These are phyloP conservation scores for Calameuta filiformis DNA, from an alignment of 2,888 invertebrate species.

Conservation along the genomic window DNA sequence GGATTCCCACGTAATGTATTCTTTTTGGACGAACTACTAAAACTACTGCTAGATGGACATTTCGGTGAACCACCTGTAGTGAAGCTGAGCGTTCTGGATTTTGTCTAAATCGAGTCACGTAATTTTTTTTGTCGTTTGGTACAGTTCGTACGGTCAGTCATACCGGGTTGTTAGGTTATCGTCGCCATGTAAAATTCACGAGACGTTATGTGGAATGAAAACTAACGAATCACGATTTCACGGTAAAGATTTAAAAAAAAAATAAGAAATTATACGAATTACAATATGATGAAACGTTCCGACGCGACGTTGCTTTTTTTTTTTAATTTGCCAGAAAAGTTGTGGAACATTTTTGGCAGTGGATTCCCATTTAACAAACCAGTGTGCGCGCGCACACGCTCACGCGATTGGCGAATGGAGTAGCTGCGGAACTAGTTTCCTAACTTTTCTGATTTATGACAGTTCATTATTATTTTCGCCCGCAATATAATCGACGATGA, in stretches of 20 bases:
- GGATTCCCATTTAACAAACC: conserved; percentile 1
- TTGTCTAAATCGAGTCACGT: not conserved
- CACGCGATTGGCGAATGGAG: conserved; percentile 49
- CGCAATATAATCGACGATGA: conserved; percentile 50
- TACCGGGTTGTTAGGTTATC: not conserved
- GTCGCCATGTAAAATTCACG: not conserved
- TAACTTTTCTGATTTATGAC: conserved; percentile 63
- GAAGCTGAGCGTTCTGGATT: not conserved
- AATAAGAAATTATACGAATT: not conserved
- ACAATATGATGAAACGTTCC: not conserved
- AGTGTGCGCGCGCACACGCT: conserved; percentile 29
- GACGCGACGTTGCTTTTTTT: not conserved
- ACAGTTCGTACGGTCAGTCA: not conserved
- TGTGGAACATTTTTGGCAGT: conserved; percentile 53
- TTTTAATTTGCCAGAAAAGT: conserved; percentile 53
- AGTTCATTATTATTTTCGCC: conserved; percentile 65
- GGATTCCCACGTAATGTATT: not conserved
- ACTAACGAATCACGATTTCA: not conserved
- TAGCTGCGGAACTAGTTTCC: conserved; percentile 57
- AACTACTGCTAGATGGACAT: not conserved
- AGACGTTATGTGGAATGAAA: not conserved
- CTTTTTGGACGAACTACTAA: not conserved
- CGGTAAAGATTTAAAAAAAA: not conserved
- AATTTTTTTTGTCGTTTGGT: not conserved
- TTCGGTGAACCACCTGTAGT: not conserved